A percentile compares a stretch with the other conserved stretches of the same genome.
These are phyloP conservation scores for Spatula versicolor DNA, from an alignment of 2,797 vertebrate genomes.

Conservation along the genomic window DNA sequence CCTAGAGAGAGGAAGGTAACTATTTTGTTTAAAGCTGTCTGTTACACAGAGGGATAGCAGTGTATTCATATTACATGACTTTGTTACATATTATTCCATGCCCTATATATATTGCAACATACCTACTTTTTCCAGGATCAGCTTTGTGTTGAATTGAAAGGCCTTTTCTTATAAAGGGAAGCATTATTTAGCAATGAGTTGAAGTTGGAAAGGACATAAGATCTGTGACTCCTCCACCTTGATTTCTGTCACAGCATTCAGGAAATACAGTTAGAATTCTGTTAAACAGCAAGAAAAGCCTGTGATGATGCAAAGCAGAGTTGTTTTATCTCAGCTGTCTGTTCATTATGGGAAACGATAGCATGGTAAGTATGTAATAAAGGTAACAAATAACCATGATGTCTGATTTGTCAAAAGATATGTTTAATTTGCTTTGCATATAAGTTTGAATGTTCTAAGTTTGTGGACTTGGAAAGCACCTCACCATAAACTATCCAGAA, in stretches of 20 bases:
- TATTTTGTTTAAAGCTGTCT: background rate
- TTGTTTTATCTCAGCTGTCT: background rate
- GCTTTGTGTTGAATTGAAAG: background rate
- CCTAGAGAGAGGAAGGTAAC: background rate
- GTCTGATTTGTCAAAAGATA: background rate
- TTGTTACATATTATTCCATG: background rate
- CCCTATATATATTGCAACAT: background rate
- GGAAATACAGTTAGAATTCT: background rate
- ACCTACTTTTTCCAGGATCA: background rate
- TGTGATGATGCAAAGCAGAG: background rate
- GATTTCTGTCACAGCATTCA: background rate
- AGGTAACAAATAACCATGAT: background rate
- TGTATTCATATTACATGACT: background rate
- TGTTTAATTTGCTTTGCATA: background rate
- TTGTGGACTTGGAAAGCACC: background rate
- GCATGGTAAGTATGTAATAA: background rate
- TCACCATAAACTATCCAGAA: constrained; percentile 9
- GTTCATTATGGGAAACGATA: background rate
- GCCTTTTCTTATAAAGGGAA: background rate
- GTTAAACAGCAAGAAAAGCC: background rate
- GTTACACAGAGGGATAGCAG: background rate
- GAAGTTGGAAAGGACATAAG: background rate
- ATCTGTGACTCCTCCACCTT: background rate
- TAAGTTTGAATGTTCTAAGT: constrained; percentile 32
- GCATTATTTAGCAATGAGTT: background rate